Percentiles rank a stretch among this genome's conserved stretches.
Evolutionary conservation across 1,140 invertebrate genomes (phyloP).

Genomic region (Psilanteris sp.): DNA sequence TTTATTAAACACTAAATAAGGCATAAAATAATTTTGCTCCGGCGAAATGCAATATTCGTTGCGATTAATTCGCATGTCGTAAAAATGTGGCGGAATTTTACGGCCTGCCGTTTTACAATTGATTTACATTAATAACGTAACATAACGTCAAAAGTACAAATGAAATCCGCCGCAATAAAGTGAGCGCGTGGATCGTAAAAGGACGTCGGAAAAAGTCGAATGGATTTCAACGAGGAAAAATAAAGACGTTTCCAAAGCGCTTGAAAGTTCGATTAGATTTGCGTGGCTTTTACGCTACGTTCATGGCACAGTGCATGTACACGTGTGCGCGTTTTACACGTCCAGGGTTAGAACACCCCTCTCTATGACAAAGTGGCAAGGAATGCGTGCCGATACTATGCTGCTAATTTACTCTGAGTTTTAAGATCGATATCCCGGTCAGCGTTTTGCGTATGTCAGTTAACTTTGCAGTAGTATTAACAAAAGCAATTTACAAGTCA

Average conservation of each 20-base stretch:
- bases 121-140: slow-evolving; percentile 28
- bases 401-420: slow-evolving; percentile 34
- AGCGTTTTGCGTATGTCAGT: slow-evolving; percentile 55
- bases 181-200: slow-evolving; percentile 18
- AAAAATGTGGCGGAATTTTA: slow-evolving; percentile 22
- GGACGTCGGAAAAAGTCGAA: slow-evolving; percentile 4
- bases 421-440: slow-evolving; percentile 66
- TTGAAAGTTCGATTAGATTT: slow-evolving; percentile 56
- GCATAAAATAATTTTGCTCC: slow-evolving; percentile 12
- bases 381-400: slow-evolving; percentile 63
- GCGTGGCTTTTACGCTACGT: slow-evolving; percentile 54
- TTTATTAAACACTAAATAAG: slow-evolving; percentile 13
- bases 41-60: slow-evolving; percentile 17
- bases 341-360: slow-evolving; percentile 46
- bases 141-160: slow-evolving; percentile 14
- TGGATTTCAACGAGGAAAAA: slow-evolving; percentile 20
- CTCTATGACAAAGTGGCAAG: slow-evolving; percentile 36
- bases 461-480: slow-evolving; percentile 9
- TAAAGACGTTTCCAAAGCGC: slow-evolving; percentile 36
- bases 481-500: not conserved
- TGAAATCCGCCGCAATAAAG: slow-evolving; percentile 25
- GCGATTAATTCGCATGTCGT: slow-evolving; percentile 20
- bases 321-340: slow-evolving; percentile 64
- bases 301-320: slow-evolving; percentile 36
- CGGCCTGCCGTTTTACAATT: slow-evolving; percentile 14